Conservation (phyloP, 2,888 invertebrate species). For the Hirtodrosophila confusa region DNA sequence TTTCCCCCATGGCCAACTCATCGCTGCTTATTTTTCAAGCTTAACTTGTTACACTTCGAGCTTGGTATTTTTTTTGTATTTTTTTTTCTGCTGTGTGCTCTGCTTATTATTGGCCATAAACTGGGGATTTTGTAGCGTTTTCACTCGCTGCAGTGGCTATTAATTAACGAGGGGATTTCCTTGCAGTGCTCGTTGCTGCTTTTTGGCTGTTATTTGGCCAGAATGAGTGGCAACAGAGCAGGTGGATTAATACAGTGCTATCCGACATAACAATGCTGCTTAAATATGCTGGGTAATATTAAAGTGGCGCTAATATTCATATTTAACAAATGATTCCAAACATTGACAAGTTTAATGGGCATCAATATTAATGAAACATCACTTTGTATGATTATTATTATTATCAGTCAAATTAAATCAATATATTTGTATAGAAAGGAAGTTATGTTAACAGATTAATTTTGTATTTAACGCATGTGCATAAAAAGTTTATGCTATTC, state of each 20-base stretch:
- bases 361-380: too few relatives aligned
- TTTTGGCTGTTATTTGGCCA: not conserved
- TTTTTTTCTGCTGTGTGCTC: constrained; percentile 5
- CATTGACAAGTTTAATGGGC: too few relatives aligned
- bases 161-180: constrained; percentile 59
- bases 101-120: constrained; percentile 57
- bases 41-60: constrained; percentile 40
- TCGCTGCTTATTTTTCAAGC: constrained; percentile 51
- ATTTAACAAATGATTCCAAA: too few relatives aligned
- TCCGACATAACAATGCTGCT: constrained; percentile 1
- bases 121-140: constrained; percentile 36
- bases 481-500: too few relatives aligned
- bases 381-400: too few relatives aligned
- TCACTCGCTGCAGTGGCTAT: constrained; percentile 54
- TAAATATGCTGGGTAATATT: not conserved
- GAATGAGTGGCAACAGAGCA: constrained; percentile 21
- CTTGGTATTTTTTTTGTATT: not conserved
- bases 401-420: too few relatives aligned
- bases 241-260: constrained; percentile 53
- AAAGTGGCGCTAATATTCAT: too few relatives aligned
- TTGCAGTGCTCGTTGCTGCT: constrained; percentile 41
- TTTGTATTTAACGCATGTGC: too few relatives aligned
- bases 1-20: constrained; percentile 22
- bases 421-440: too few relatives aligned
- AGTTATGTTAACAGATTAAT: too few relatives aligned